These are phyloP conservation scores for Oryzias dopingdopingensis DNA, from an alignment of 2,797 vertebrate genomes.

Conservation along the genomic window DNA sequence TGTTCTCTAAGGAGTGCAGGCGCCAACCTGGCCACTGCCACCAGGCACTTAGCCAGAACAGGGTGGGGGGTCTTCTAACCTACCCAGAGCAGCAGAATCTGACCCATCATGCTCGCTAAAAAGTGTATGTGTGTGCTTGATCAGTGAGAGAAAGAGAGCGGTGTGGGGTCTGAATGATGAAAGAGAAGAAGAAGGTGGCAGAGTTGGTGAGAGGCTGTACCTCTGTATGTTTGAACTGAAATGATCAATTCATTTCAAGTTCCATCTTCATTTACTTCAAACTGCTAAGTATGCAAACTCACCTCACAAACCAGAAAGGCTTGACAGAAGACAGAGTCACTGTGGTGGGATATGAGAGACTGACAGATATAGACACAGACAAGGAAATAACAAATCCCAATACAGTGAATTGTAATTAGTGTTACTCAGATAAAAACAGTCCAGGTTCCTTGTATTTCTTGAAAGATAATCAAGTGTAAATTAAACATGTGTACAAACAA, in stretches of 20 bases:
- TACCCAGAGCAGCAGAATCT: constrained; percentile 16
- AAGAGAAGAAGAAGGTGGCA: constrained; percentile 82
- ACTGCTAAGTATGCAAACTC: no score
- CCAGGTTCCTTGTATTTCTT: no score
- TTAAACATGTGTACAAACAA: no score
- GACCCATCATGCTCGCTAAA: constrained; percentile 19
- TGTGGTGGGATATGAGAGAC: no score
- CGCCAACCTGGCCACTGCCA: constrained; percentile 39
- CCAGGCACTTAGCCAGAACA: constrained; percentile 52
- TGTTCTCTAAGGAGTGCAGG: constrained; percentile 43
- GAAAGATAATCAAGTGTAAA: no score
- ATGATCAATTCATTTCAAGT: not conserved
- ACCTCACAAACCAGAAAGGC: no score
- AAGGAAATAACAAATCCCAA: no score
- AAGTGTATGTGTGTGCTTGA: constrained; percentile 1
- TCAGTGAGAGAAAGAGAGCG: constrained; percentile 20
- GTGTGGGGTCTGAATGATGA: constrained; percentile 81
- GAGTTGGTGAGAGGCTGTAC: not conserved
- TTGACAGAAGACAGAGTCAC: no score
- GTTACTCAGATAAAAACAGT: no score
- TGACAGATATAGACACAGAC: no score
- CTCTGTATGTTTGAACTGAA: not conserved
- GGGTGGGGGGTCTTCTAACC: constrained; percentile 46
- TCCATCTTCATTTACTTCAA: no score
- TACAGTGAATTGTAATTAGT: no score